Conservation (phyloP, 2,797 vertebrate species). For the Oceanodroma leucorhoa region DNA sequence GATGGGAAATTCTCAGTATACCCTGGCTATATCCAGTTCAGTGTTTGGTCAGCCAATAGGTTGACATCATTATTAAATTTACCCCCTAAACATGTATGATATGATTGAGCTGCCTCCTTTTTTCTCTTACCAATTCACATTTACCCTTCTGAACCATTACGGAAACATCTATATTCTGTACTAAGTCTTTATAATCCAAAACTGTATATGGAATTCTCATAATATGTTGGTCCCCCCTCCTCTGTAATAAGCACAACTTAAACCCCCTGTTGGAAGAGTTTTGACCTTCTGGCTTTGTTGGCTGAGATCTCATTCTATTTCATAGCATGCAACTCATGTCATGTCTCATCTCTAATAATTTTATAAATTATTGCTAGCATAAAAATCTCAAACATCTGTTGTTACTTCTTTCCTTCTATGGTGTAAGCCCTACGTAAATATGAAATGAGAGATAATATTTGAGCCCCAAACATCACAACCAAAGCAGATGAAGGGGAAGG, state of each 20-base stretch:
- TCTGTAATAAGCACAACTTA: not conserved
- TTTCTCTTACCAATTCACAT: not conserved
- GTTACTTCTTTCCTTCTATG: not conserved
- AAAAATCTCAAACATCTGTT: not conserved
- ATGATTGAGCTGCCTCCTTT: not conserved
- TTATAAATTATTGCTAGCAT: not conserved
- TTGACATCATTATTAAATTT: not conserved
- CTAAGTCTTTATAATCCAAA: not conserved
- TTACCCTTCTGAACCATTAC: not conserved
- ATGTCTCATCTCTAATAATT: not conserved
- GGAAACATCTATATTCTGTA: not conserved
- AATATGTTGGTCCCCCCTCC: not conserved
- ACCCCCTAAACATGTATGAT: not conserved
- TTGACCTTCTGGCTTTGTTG: not conserved
- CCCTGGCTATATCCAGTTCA: not conserved
- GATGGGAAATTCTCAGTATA: not conserved
- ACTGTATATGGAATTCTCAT: not conserved
- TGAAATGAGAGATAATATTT: not conserved
- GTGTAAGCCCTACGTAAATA: not conserved
- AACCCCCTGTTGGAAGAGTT: not conserved
- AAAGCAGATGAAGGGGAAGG: not conserved
- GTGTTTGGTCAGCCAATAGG: not conserved
- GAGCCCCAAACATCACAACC: not conserved
- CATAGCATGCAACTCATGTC: not conserved
- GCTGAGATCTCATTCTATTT: not conserved